Conservation (phyloP, 2,113 vertebrate genomes). For the Saguinus midas region DNA sequence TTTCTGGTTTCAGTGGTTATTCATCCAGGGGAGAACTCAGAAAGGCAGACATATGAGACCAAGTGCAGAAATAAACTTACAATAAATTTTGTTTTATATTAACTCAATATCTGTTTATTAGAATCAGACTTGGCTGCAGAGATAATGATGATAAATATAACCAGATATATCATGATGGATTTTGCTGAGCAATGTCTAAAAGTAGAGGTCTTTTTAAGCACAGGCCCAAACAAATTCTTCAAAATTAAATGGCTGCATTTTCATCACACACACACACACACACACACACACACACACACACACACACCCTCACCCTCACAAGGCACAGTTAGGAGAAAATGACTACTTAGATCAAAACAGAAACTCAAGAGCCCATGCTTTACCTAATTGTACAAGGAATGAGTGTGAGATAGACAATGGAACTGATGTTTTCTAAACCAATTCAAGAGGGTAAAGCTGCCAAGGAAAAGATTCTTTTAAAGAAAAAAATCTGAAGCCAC, state of each 20-base stretch:
- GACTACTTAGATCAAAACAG: not conserved
- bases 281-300: not conserved
- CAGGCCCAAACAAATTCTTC: not conserved
- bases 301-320: not conserved
- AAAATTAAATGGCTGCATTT: conserved; percentile 28
- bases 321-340: not conserved
- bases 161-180: not conserved
- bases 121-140: not conserved
- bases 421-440: not conserved
- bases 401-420: not conserved
- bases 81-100: conserved; percentile 44
- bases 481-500: not conserved
- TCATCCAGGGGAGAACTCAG: not conserved
- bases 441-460: not conserved
- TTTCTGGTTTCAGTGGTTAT: not conserved
- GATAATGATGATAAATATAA: conserved; percentile 36
- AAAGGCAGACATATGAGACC: not conserved
- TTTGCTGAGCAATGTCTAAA: not conserved
- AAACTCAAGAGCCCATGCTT: not conserved
- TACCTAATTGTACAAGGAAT: not conserved
- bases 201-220: not conserved
- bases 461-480: not conserved
- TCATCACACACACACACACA: not conserved
- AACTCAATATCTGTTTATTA: conserved; percentile 59
- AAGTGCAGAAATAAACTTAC: not conserved